Evolutionary conservation across 2,113 vertebrate species (phyloP).

Genomic region (Nothobranchius furzeri): DNA sequence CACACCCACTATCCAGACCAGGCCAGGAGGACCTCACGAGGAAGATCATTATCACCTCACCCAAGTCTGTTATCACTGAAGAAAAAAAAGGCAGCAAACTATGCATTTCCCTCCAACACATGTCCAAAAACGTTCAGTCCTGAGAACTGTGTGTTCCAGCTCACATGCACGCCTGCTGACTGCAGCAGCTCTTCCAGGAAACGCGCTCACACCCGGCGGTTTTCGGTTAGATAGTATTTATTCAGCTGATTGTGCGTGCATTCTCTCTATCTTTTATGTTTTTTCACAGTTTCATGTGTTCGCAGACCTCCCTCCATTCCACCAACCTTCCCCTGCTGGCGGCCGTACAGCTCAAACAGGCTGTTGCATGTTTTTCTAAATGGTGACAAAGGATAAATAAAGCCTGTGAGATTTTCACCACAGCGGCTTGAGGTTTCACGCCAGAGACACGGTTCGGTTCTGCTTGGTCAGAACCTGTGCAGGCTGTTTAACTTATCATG

Average conservation of each 20-base stretch:
- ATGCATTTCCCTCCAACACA: slow-evolving; percentile 1
- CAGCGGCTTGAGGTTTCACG: not conserved
- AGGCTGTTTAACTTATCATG: slow-evolving; percentile 4
- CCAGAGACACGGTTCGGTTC: not conserved
- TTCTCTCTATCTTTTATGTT: not conserved
- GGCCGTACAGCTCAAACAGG: slow-evolving; percentile 6
- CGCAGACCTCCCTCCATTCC: slow-evolving; percentile 8
- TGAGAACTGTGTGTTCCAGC: not conserved
- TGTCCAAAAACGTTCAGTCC: not conserved
- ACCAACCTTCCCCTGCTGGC: slow-evolving; percentile 10
- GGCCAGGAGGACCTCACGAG: slow-evolving; percentile 43
- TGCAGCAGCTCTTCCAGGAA: not conserved
- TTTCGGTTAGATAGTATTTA: not conserved
- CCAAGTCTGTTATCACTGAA: slow-evolving; percentile 27
- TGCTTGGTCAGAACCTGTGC: slow-evolving; percentile 10
- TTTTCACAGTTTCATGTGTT: slow-evolving; percentile 23
- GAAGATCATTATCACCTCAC: slow-evolving; percentile 57
- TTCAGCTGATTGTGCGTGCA: not conserved
- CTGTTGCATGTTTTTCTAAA: not conserved
- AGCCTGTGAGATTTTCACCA: slow-evolving; percentile 10
- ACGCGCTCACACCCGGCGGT: not conserved
- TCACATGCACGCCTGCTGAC: not conserved
- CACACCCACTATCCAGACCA: slow-evolving; percentile 26
- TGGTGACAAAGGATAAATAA: slow-evolving; percentile 19
- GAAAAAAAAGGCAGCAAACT: not conserved